Base-by-base conservation (phyloP, 2,797 vertebrate genomes). In the Smutsia gigantea region DNA sequence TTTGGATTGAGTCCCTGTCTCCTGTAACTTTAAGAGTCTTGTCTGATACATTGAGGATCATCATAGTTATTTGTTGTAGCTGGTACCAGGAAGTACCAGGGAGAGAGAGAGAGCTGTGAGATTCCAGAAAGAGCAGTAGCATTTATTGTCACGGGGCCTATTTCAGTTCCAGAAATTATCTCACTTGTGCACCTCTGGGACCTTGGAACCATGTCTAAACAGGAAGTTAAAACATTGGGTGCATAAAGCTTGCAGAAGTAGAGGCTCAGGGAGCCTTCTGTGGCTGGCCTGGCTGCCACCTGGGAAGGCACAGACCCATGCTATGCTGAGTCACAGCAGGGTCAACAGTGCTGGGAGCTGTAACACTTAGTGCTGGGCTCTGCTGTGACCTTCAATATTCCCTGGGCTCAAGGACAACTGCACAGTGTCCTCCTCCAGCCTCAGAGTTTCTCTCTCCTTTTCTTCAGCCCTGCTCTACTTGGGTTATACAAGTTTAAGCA, bases 241-340 rank as follows among this genome's bases (percentile, higher is more conserved):
- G 1, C 19, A 12, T 19, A 12, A 23, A 46, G 53, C 18, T 11
- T 4, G 8, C 27, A 4, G 3, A 14, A 31, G 7, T 12, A 53
- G 14, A 13, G 61, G 53, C 25, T 27, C 23, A 0, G 2, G 66
- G 51, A 84, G 8, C 68, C 69, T 59, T 34, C 10, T 2, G 0
- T 23, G 2, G 29, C 37, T 37, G 69, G 55, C 29, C 57, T 7
- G 18, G 4, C 37, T 5, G 4, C 34, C 0, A 0, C 8, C 19
- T 11, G 3, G 46, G 11, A 27, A 74, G 17, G 34, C 12, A 14
- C 7, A 12, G 63, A 27, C 7, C 37, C 5, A 1, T 12, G 7
- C 87, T 71, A 71, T 53, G 61, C 29, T 21, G 5, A 49, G 23
- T 61, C 19, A 21, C 55, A 12, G 1, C 1, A 57, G 61, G 5